phyloP scores from a whole-genome alignment of 2,888 invertebrate genomes.

The Leistus spinibarbis region DNA sequence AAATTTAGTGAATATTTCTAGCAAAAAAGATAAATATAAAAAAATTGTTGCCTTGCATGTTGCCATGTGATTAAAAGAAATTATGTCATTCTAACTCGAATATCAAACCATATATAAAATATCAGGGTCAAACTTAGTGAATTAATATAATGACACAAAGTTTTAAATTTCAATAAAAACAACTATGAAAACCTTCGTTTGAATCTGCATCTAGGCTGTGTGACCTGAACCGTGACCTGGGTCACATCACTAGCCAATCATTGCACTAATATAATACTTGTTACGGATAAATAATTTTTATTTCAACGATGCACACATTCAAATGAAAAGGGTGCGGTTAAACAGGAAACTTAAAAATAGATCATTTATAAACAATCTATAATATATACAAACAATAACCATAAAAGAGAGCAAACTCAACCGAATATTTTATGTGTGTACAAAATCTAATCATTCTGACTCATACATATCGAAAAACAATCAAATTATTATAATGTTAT shows the following conservation, averaged over 20 bases:
- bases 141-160: background rate
- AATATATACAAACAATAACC: background rate
- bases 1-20: background rate
- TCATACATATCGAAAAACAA: background rate
- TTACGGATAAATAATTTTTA: constrained; percentile 11
- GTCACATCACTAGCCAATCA: constrained; percentile 20
- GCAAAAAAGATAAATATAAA: background rate
- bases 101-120: background rate
- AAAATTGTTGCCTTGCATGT: background rate
- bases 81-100: background rate
- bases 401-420: background rate
- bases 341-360: background rate
- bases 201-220: constrained; percentile 13
- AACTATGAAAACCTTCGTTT: background rate
- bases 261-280: constrained; percentile 2
- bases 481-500: background rate
- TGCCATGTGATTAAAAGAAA: background rate
- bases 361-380: background rate
- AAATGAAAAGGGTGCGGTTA: constrained; percentile 19
- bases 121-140: background rate
- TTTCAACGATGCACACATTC: constrained; percentile 8
- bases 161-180: background rate
- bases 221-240: constrained; percentile 32
- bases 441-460: too few relatives aligned
- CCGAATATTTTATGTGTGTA: background rate